Evolutionary conservation across 1,140 invertebrate species (phyloP).

Genomic region (Drosophila lacertosa): DNA sequence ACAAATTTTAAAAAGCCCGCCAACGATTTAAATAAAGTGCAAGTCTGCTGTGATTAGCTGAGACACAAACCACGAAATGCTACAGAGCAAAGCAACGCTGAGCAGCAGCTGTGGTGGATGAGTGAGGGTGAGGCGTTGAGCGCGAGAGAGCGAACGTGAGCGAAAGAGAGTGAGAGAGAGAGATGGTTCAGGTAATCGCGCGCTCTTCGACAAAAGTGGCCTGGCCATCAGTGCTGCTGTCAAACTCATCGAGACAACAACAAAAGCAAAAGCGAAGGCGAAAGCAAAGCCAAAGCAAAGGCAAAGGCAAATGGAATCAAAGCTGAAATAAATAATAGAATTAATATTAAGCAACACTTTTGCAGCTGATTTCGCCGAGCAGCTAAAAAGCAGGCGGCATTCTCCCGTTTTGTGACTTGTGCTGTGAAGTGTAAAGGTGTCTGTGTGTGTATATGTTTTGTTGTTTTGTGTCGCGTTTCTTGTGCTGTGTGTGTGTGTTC

Average conservation of each 20-base stretch:
- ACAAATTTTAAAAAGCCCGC: background rate
- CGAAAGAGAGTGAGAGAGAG: background rate
- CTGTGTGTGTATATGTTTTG: background rate
- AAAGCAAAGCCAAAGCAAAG: background rate
- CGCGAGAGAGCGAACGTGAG: slow-evolving; percentile 1
- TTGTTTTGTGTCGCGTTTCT: too few species aligned
- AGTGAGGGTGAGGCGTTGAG: background rate
- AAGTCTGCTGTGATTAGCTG: background rate
- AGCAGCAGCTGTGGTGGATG: slow-evolving; percentile 17
- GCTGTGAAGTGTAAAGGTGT: too few species aligned
- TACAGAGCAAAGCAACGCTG: slow-evolving; percentile 19
- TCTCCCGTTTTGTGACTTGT: background rate
- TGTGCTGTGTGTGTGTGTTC: slow-evolving; percentile 4
- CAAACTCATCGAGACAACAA: slow-evolving; percentile 59
- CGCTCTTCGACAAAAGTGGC: slow-evolving; percentile 5
- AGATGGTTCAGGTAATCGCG: background rate
- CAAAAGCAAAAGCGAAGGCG: slow-evolving; percentile 17
- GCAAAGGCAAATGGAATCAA: background rate
- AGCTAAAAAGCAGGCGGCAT: slow-evolving; percentile 1
- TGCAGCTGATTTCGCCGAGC: slow-evolving; percentile 1
- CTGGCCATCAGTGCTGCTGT: slow-evolving; percentile 28
- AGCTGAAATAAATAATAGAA: slow-evolving; percentile 26
- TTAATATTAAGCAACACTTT: slow-evolving; percentile 43
- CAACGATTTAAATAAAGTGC: background rate
- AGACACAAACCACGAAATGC: slow-evolving; percentile 11